Evolutionary conservation across 2,888 invertebrate species (phyloP), one percentile per base, ranked within the genome.

Genomic region (Bombyx huttoni): DNA sequence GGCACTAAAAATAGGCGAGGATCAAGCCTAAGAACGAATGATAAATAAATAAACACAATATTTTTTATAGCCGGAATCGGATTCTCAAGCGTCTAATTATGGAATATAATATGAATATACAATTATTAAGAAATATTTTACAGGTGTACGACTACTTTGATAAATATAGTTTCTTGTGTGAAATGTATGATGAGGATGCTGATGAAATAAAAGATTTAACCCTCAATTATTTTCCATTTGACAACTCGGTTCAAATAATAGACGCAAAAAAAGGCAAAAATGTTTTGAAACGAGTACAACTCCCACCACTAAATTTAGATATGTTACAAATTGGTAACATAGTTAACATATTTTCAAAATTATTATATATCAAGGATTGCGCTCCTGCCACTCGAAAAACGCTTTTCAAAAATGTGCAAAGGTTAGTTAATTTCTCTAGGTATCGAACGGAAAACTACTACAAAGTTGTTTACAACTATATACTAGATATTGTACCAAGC

Each of bases 121-220:
- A 40, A 34, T 40, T 49, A 49, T 13, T 9, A 49, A 48, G 46
- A 2, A 47, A 47, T 49, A 12, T 47, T 7, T 67, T 68, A 40
- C 64, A 84, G 84, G 78, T 83, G 12, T 83, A 73, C 65, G 90
- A 90, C 60, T 90, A 89, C 67, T 89, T 81, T 55, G 90, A 90
- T 58, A 90, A 89, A 64, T 79, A 89, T 54, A 81, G 86, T 40
- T 94, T 94, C 75, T 68, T 91, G 48, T 94, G 94, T 34, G 96
- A 97, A 81, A 97, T 96, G 96, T 96, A 92, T 72, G 96, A 97
- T 68, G 91, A 92, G 62, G 91, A 94, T 56, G 91, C 94, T 0
- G 92, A 92, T 33, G 84, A 92, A 51, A 82, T 92, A 6, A 90
- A 92, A 58, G 91, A 92, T 59, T 94, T 96, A 71, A 81, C 91